Base-by-base conservation (phyloP, 2,888 invertebrate genomes). In the Drosophila ezoana region DNA sequence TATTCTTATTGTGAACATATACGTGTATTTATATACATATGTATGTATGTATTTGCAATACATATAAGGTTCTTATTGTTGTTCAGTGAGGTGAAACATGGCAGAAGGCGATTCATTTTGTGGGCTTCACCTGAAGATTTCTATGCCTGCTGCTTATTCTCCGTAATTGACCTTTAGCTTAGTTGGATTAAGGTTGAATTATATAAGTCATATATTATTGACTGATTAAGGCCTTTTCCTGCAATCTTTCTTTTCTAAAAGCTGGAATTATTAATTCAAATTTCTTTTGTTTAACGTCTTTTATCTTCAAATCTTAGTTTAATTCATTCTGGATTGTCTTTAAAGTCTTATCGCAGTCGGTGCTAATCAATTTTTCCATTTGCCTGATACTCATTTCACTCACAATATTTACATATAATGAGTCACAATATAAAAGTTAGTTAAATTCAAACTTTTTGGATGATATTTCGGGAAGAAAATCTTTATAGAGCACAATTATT, bases 11-110 rank as follows among this genome's bases (percentile, higher is more conserved):
- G 63, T 57, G 4, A 38, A 41, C 43, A 35, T 37, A 52, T 54
- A 62, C 28, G 49, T 11, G 40, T 32, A 33, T 16, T 33, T 32
- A 45, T 13, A 11, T 37, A 16, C 3, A 10, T 8, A 8, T 14
- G 2, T 11, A 14, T n/a, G n/a, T 51, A 40, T 48, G 14, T 6
- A 16, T 23, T 8, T 35, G 32, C 16, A 23, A 28, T 44, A 33
- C 49, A 40, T 63, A 47, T 59, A 61, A 18, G 41, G 48, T 61
- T 64, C 47, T 38, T 52, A 54, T 51, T 80, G 76, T 72, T 76
- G 76, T 16, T 71, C 76, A 76, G 57, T 61, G 65, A 66, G 63
- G 62, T 71, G 80, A 71, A 52, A 76, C 72, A 59, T 59, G 62
- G 58, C 44, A 54, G 48, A 59, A 58, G 47, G 35, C 70, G 64